Evolutionary conservation across 2,113 vertebrate genomes (phyloP).

Genomic region (Excalfactoria chinensis): DNA sequence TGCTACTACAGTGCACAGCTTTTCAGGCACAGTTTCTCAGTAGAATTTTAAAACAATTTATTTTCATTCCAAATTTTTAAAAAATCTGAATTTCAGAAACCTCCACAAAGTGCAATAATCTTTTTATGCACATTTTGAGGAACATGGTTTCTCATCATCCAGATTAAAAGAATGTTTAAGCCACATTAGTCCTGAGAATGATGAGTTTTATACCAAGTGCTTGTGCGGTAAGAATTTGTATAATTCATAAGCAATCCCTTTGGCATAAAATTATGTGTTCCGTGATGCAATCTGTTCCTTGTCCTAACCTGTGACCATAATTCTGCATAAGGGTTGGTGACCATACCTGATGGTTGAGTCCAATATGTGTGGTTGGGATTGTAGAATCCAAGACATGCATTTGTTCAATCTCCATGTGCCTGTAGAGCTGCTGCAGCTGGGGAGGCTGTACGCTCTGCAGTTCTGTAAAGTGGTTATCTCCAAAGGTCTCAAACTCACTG

Average conservation of each 20-base stretch:
- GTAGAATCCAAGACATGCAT: conserved; percentile 88
- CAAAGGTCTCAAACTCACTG: conserved; percentile 90
- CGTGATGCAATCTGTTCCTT: background rate
- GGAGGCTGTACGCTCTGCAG: conserved; percentile 93
- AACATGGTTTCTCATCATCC: background rate
- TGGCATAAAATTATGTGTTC: background rate
- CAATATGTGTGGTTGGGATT: conserved; percentile 80
- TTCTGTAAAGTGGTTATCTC: conserved; percentile 94
- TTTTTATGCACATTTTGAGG: background rate
- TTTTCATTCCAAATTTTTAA: background rate
- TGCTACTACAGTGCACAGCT: background rate
- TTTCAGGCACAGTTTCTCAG: background rate
- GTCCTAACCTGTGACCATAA: background rate
- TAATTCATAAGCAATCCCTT: background rate
- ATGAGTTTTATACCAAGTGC: background rate
- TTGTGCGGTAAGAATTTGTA: background rate
- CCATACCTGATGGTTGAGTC: conserved; percentile 80
- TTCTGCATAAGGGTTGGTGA: background rate
- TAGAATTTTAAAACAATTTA: background rate
- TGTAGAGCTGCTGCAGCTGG: conserved; percentile 87
- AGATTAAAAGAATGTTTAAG: background rate
- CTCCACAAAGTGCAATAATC: background rate
- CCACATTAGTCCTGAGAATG: background rate
- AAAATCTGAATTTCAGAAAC: background rate
- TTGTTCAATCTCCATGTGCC: conserved; percentile 88